These are phyloP conservation scores for Stichodactyla helianthus DNA, from an alignment of 64 coral and sea anemone species.

Conservation along the genomic window DNA sequence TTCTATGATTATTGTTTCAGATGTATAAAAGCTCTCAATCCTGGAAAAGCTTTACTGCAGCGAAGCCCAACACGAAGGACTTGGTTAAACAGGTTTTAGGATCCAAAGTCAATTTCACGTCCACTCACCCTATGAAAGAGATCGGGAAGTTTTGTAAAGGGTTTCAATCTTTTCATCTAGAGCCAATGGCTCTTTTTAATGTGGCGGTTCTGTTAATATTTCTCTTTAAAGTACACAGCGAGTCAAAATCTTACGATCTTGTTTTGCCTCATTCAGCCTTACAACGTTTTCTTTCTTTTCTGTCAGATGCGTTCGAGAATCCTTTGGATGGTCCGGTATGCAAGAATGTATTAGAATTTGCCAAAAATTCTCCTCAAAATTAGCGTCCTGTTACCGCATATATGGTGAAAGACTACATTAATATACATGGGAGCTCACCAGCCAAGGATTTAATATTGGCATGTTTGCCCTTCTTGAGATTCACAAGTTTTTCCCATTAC, in stretches of 20 bases:
- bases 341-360: constrained; percentile 34
- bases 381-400: constrained; percentile 35
- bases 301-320: constrained; percentile 29
- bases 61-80: neutral
- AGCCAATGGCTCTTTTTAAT: neutral
- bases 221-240: constrained; percentile 39
- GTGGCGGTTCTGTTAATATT: constrained; percentile 26
- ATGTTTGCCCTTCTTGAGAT: constrained; percentile 47
- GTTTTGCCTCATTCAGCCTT: constrained; percentile 35
- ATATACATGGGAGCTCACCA: constrained; percentile 28
- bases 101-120: neutral
- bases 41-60: neutral
- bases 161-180: constrained; percentile 2
- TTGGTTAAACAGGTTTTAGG: neutral
- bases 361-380: constrained; percentile 29
- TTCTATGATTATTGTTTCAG: neutral
- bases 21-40: neutral
- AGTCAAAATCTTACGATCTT: constrained; percentile 28
- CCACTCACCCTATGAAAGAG: constrained; percentile 15
- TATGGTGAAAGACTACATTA: constrained; percentile 52
- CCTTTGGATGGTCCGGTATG: constrained; percentile 44
- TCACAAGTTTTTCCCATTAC: constrained; percentile 48
- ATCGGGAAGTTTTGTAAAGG: constrained; percentile 39
- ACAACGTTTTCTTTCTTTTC: constrained; percentile 59
- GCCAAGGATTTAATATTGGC: constrained; percentile 55